Percentiles rank a stretch among this genome's conserved stretches.
These are phyloP conservation scores for Apis dorsata DNA, from an alignment of 1,140 invertebrate genomes.

Conservation along the genomic window DNA sequence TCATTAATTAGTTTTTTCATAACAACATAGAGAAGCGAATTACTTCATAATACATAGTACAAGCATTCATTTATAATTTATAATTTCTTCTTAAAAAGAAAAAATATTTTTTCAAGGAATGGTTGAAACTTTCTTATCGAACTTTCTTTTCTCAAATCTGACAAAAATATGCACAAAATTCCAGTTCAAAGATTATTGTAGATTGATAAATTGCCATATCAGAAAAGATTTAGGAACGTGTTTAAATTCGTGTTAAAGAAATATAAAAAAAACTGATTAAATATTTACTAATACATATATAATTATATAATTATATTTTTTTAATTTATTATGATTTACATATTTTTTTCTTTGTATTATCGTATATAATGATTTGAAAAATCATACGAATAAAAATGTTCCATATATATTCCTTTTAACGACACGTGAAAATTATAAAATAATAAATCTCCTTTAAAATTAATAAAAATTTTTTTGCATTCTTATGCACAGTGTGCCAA, in stretches of 20 bases:
- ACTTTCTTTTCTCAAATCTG: background rate
- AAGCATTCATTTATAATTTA: conserved; percentile 17
- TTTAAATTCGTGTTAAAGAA: background rate
- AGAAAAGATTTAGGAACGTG: background rate
- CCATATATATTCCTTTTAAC: background rate
- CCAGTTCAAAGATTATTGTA: background rate
- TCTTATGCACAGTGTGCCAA: background rate
- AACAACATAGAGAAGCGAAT: background rate
- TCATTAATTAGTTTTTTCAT: no score
- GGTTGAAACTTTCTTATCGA: background rate
- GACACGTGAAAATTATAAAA: background rate
- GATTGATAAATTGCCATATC: background rate
- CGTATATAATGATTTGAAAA: background rate
- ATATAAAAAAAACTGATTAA: background rate
- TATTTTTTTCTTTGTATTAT: background rate
- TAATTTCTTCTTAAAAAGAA: background rate
- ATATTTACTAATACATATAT: background rate
- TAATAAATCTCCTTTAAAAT: background rate
- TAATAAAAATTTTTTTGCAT: background rate
- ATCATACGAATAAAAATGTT: background rate
- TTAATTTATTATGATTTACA: background rate
- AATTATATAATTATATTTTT: background rate
- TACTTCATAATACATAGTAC: conserved; percentile 3
- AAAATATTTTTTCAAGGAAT: conserved; percentile 1
- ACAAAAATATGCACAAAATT: background rate